phyloP scores from a whole-genome alignment of 2,797 vertebrate species.

The Sebastes baramenuke region DNA sequence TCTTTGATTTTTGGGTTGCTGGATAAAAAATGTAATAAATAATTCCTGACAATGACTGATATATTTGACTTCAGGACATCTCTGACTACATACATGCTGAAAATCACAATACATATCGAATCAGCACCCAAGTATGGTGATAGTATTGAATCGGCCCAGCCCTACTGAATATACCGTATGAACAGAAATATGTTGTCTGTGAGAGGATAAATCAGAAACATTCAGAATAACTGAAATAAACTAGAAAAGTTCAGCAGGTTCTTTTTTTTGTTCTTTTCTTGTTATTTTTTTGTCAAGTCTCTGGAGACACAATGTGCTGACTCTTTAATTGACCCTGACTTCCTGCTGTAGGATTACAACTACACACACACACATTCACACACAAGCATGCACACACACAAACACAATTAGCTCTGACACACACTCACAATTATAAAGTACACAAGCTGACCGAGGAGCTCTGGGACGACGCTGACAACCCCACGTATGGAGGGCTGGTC shows the following conservation, averaged over 20 bases:
- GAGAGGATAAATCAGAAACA: not conserved
- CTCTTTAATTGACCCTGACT: constrained; percentile 70
- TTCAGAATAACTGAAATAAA: constrained; percentile 19
- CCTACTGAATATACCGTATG: fast-evolving
- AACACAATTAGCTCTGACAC: constrained; percentile 35
- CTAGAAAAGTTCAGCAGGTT: constrained; percentile 49
- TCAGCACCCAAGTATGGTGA: too few species aligned
- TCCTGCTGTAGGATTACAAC: constrained; percentile 69
- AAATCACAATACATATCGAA: too few species aligned
- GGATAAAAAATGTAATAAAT: too few species aligned
- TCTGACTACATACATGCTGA: too few species aligned
- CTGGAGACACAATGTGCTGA: constrained; percentile 59
- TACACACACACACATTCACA: constrained; percentile 51
- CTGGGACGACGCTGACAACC: constrained; percentile 15
- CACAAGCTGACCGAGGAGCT: constrained; percentile 41
- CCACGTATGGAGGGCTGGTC: constrained; percentile 51
- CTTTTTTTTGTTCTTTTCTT: constrained; percentile 23
- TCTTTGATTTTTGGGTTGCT: too few species aligned
- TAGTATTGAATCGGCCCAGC: too few species aligned
- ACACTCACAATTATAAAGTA: constrained; percentile 22
- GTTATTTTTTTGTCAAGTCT: constrained; percentile 34
- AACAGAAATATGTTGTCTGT: not conserved
- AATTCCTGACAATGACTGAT: too few species aligned
- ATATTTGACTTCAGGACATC: too few species aligned
- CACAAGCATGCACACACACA: not conserved